A percentile compares a stretch with the other conserved stretches of the same genome.
These are phyloP conservation scores for Collichthys lucidus DNA, from an alignment of 2,113 vertebrate species.

Conservation along the genomic window DNA sequence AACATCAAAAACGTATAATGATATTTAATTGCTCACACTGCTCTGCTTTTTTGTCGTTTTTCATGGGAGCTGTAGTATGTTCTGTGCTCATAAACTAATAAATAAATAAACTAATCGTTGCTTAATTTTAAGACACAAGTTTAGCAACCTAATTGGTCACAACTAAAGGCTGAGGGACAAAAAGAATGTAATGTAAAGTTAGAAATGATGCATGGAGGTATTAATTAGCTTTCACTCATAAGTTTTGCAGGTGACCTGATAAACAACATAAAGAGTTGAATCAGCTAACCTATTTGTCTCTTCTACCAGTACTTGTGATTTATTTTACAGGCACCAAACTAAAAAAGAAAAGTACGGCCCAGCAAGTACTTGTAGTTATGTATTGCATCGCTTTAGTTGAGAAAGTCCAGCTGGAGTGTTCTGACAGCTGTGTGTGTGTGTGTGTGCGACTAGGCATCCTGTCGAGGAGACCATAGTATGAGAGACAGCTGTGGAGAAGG, in stretches of 20 bases:
- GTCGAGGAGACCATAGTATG: slow-evolving; percentile 31
- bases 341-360: not conserved
- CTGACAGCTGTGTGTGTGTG: slow-evolving; percentile 40
- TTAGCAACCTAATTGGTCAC: not conserved
- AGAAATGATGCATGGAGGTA: not conserved
- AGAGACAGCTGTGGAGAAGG: slow-evolving; percentile 63
- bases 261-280: not conserved
- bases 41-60: too few relatives aligned
- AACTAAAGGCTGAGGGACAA: not conserved
- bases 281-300: not conserved
- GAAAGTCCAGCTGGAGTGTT: slow-evolving; percentile 3
- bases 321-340: not conserved
- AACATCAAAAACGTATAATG: too few relatives aligned
- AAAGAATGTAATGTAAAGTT: not conserved
- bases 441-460: slow-evolving; percentile 4
- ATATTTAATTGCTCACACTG: too few relatives aligned
- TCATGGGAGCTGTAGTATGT: too few relatives aligned
- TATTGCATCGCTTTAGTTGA: slow-evolving; percentile 16
- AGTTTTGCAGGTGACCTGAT: not conserved
- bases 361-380: not conserved
- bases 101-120: too few relatives aligned
- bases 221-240: not conserved
- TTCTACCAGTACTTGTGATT: not conserved
- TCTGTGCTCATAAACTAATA: too few relatives aligned
- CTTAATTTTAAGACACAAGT: too few relatives aligned